Evolutionary conservation across 2,888 invertebrate genomes (phyloP).

Genomic region (Metopia argyrocephala): DNA sequence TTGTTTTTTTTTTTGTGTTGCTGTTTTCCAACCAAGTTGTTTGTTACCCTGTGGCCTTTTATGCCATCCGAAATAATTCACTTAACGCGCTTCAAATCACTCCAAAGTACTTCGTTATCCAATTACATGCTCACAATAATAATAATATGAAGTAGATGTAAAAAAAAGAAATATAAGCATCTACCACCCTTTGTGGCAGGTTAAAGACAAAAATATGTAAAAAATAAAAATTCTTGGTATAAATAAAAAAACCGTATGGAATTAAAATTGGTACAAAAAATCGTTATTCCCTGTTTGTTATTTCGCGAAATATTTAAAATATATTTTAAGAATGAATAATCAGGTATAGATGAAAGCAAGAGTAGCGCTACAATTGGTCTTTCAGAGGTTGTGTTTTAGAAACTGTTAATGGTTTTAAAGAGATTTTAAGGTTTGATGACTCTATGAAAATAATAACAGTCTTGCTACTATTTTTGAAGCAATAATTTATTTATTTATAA

Average conservation of each 20-base stretch:
- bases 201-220: constrained; percentile 10
- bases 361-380: constrained; percentile 1
- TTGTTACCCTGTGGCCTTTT: constrained; percentile 54
- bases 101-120: constrained; percentile 69
- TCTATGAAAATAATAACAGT: too few species aligned
- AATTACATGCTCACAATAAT: constrained; percentile 65
- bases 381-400: not conserved
- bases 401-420: too few species aligned
- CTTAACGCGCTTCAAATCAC: constrained; percentile 69
- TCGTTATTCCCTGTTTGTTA: constrained; percentile 41
- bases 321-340: not conserved
- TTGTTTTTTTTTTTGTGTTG: constrained; percentile 10
- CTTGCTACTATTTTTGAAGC: too few species aligned
- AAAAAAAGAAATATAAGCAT: constrained; percentile 38
- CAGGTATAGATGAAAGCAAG: not conserved
- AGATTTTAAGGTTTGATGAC: too few species aligned
- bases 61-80: constrained; percentile 67
- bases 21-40: constrained; percentile 16
- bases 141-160: constrained; percentile 31
- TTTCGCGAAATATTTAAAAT: constrained; percentile 50
- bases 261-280: constrained; percentile 48
- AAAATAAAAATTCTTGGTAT: not conserved
- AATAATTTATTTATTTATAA: too few species aligned
- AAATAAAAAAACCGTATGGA: constrained; percentile 15
- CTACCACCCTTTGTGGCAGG: constrained; percentile 58